Evolutionary conservation across 1,140 invertebrate genomes (phyloP).

Genomic region (Mya arenaria): DNA sequence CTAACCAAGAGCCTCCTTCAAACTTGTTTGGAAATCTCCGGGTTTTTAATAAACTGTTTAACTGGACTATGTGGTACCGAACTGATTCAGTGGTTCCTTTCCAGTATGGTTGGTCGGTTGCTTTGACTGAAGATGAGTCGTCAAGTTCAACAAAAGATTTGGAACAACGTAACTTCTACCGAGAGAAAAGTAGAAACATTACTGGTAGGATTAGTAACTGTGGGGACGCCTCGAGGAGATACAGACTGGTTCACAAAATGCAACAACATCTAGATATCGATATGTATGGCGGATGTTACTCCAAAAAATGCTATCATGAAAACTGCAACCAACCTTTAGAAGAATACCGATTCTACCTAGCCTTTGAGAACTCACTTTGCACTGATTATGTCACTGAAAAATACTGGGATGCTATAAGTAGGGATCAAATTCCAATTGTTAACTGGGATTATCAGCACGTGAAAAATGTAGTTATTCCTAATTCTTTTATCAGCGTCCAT

Average conservation of each 20-base stretch:
- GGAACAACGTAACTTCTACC: conserved; percentile 29
- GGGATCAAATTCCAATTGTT: conserved; percentile 73
- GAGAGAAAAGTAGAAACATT: conserved; percentile 72
- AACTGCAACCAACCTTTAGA: conserved; percentile 61
- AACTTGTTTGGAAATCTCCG: conserved; percentile 55
- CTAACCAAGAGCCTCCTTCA: conserved; percentile 68
- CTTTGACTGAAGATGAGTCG: conserved; percentile 14
- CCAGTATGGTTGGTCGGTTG: conserved; percentile 57
- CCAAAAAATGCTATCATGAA: conserved; percentile 60
- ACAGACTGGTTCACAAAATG: conserved; percentile 83
- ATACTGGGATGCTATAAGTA: conserved; percentile 72
- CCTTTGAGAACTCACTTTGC: conserved; percentile 80
- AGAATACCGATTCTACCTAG: conserved; percentile 93
- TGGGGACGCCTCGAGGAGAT: conserved; percentile 82
- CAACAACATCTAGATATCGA: conserved; percentile 84
- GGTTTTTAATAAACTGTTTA: conserved; percentile 63
- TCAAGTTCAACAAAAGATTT: background rate
- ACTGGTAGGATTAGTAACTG: conserved; percentile 87
- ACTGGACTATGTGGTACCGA: conserved; percentile 73
- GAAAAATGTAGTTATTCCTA: conserved; percentile 81
- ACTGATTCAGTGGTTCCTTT: conserved; percentile 66
- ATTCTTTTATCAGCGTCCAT: conserved; percentile 96
- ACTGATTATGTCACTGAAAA: conserved; percentile 80
- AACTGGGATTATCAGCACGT: conserved; percentile 73
- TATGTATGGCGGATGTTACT: conserved; percentile 84